phyloP scores from a whole-genome alignment of 2,113 vertebrate species.

The Syrmaticus mikado region DNA sequence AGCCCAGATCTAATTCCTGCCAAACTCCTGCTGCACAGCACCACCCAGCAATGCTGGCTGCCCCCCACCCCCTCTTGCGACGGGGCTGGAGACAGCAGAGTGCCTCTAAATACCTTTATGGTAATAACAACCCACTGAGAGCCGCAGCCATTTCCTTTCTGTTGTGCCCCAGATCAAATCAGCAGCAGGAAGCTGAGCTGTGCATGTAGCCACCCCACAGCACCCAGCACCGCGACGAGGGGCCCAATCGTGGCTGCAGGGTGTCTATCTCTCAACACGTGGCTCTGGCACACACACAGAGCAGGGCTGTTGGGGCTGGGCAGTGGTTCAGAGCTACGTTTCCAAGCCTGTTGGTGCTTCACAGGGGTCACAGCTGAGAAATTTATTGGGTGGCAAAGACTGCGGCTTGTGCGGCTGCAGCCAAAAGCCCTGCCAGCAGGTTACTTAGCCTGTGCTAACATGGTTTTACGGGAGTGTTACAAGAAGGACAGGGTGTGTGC shows the following conservation, averaged over 20 bases:
- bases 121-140: background rate
- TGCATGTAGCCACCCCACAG: background rate
- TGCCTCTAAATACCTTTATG: background rate
- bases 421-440: background rate
- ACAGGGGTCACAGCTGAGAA: background rate
- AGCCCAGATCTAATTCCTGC: background rate
- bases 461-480: background rate
- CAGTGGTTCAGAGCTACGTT: background rate
- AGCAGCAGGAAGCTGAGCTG: background rate
- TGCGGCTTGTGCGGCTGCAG: background rate
- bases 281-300: background rate
- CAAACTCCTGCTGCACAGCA: background rate
- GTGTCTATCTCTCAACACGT: no score
- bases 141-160: slow-evolving; percentile 24
- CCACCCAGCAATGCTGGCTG: background rate
- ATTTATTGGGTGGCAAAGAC: slow-evolving; percentile 39
- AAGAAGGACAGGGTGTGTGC: background rate
- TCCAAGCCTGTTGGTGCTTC: background rate
- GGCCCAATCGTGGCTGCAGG: background rate
- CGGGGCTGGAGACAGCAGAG: background rate
- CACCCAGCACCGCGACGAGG: background rate
- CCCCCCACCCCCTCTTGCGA: background rate
- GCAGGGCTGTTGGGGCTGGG: background rate
- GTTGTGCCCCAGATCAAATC: slow-evolving; percentile 8
- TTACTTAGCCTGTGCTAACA: background rate